Base-by-base conservation (phyloP, 1,140 invertebrate species). In the Zaprionus lachaisei region DNA sequence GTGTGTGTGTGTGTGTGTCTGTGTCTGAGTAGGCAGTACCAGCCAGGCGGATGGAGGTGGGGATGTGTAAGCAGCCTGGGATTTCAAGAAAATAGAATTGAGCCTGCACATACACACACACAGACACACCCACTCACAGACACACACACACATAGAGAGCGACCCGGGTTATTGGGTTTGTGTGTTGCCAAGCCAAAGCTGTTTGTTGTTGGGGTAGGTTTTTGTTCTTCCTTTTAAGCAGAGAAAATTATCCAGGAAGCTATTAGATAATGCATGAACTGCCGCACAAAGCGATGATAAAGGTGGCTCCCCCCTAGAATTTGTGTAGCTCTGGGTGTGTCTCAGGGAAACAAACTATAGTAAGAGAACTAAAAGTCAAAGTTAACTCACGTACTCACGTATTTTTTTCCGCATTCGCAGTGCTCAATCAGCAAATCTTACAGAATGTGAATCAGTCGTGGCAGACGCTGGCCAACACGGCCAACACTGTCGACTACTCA, bases 391-490 rank as follows among this genome's bases (percentile, higher is more conserved):
- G 47, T 47, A 47, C 41, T 26, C 56, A 20, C 28, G 11, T 51
- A 3, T 58, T 34, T 2, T 5, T 44, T 41, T 24, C 28, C 24
- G 24, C 24, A 44, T 66, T 24, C 54, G 17, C 60, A 93, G 92
- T 93, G 63, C 81, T 93, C 67, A 93, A 93, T 78, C 92, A 93
- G 91, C 92, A 93, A 78, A 92, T 93, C 77, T 81, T 93, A 75
- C 92, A 93, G 82, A 93, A 93, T 92, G 91, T 93, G 51, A 93
- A 93, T 83, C 92, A 93, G 79, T 93, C 92, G 51, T 93, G 92
- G 92, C 92, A 93, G 72, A 93, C 92, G 58, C 77, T 93, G 80
- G 92, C 92, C 65, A 93, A 93, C 63, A 92, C 92, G 64, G 87
- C 92, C 68, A 93, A 93, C 72, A 92, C 92, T 56, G 92, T 93